Base-by-base conservation (phyloP, 2,113 vertebrate genomes). In the Cepphus grylle region DNA sequence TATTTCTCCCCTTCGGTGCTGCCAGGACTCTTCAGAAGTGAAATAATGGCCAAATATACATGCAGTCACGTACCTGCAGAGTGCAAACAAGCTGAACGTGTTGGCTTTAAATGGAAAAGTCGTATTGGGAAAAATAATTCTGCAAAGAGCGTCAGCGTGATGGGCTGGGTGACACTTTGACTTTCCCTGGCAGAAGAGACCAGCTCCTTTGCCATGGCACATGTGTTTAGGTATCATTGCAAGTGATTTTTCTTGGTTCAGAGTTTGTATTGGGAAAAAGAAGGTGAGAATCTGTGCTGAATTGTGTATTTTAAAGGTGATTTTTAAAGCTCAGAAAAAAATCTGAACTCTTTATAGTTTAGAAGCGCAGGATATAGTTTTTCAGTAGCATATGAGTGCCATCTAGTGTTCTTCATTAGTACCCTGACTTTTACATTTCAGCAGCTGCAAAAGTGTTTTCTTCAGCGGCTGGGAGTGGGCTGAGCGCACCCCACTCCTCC, bases 301-400 rank as follows among this genome's bases (percentile, higher is more conserved):
- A 84, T 29, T 79, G 81, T 69, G 74, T 92, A 69, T 70, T 82
- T 63, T 58, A 94, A 95, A 90, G 20, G 17, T 5, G 36, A 65
- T 91, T 96, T 94, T 95, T 81, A 81, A 91, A 95, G 90, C 90
- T 85, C 77, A 67, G 50, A 63, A 85, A 87, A 71, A 89, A 84
- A 49, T 15, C 34, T 70, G 3, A 61, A 22, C 42, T 59, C 62
- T 52, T 22, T 50, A 8, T 58, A 27, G 8, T 30, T 26, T 65
- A 27, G 34, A 61, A 82, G 13, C 1, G 19, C 12, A 7, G 14
- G 47, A 21, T 73, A 76, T 16, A 4, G n/a, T 88, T 97, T 96
- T 95, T 70, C 53, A 32, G 29, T 38, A 81, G 97, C 97, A 25
- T 89, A 12, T 91, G 96, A 96, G 96, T 91, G 96, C 98, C 98